Conservation (phyloP, 2,888 invertebrate genomes). For the Chorisops tibialis region DNA sequence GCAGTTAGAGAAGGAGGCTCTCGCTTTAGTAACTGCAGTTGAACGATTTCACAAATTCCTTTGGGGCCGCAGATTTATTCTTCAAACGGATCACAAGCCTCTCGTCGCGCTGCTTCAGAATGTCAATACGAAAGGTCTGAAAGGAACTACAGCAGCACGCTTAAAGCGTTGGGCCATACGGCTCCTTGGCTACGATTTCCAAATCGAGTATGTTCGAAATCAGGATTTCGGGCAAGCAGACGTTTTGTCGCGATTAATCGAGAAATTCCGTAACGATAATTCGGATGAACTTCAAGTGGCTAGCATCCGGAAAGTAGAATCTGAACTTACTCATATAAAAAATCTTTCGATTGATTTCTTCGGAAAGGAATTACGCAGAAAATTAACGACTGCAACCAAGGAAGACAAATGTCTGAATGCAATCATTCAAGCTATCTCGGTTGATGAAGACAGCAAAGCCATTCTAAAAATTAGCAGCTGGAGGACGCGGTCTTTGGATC, state of each 20-base stretch:
- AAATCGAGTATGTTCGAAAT: not conserved
- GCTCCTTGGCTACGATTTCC: constrained; percentile 4
- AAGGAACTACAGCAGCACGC: not conserved
- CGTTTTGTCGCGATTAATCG: not conserved
- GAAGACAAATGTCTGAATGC: too few species aligned
- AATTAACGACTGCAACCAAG: too few species aligned
- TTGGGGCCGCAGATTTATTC: not conserved
- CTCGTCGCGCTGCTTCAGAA: too few species aligned
- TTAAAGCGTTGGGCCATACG: not conserved
- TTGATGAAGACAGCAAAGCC: too few species aligned
- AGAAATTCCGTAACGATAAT: constrained; percentile 25
- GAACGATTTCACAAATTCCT: constrained; percentile 1
- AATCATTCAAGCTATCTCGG: too few species aligned
- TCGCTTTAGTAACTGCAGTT: not conserved
- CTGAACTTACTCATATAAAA: constrained; percentile 27
- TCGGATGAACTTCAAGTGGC: constrained; percentile 33
- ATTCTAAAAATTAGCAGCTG: too few species aligned
- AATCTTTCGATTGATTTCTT: too few species aligned
- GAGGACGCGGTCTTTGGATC: too few species aligned
- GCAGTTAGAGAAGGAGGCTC: constrained; percentile 1
- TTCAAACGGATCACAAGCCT: too few species aligned
- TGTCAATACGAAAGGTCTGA: not conserved
- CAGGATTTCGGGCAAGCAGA: not conserved
- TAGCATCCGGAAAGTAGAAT: constrained; percentile 34
- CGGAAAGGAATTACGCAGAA: too few species aligned